Evolutionary conservation across 2,113 vertebrate genomes (phyloP), one percentile per base, ranked within the genome.

Genomic region (Gavia stellata): DNA sequence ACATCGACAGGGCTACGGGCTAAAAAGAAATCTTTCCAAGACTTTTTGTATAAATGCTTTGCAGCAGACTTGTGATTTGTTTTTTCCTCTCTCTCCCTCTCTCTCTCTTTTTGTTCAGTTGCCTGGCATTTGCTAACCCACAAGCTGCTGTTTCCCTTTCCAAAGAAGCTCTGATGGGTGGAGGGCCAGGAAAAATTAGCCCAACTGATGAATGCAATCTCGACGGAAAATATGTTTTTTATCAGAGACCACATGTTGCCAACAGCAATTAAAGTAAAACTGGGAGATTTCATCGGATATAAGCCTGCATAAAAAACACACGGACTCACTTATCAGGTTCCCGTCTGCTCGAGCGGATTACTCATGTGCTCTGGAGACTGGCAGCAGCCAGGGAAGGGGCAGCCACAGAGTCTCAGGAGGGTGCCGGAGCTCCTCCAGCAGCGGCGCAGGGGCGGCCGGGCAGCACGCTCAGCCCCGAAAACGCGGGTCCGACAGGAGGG

Each of bases 151-250:
- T 98, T 98, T 98, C 98, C 96, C 96, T 98, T 98, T 96, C 97
- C 96, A 97, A 97, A 97, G 97, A 97, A 97, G 96, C 98, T 98
- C 97, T 95, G 96, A 96, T 98, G 94, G 96, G 95, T 98, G 97
- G 96, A 98, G 97, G 98, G 98, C 98, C 98, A 98, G 98, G 97
- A 98, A 98, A 98, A 98, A 98, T 97, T 97, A 98, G 98, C 98
- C 98, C 97, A 98, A 98, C 98, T 97, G 98, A 98, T 98, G 97
- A 98, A 74, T 98, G 96, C 96, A 97, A 97, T 98, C 96, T 98
- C 89, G 21, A 97, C 97, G 97, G 97, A 98, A 98, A 98, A 98
- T 98, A 98, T 98, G 98, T 97, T 98, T 98, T 98, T 98, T 97
- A 98, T 98, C 98, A 98, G 97, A 92, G 98, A 98, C 98, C 98